Conservation (phyloP, 64 coral and sea anemone species). For the Anthopleura sola region DNA sequence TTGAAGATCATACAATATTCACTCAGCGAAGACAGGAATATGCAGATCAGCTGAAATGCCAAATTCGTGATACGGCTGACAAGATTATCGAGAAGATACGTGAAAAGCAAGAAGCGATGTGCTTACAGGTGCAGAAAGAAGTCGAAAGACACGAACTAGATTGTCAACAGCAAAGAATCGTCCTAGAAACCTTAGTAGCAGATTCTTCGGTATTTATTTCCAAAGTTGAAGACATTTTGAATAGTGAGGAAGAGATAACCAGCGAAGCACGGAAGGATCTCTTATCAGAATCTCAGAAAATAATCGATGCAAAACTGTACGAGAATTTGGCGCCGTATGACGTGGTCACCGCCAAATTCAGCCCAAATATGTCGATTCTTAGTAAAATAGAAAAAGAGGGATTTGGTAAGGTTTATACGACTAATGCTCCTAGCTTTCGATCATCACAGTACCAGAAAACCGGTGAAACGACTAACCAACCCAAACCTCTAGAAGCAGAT, state of each 20-base stretch:
- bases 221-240: conserved; percentile 47
- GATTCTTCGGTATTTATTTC: conserved; percentile 33
- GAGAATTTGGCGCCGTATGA: neutral
- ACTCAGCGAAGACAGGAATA: conserved; percentile 49
- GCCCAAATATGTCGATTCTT: neutral
- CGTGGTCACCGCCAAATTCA: conserved; percentile 10
- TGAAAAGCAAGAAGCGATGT: conserved; percentile 54
- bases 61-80: conserved; percentile 79
- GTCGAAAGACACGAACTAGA: conserved; percentile 45
- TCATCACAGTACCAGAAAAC: neutral
- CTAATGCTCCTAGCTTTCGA: conserved; percentile 24
- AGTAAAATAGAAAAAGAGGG: conserved; percentile 31
- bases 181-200: conserved; percentile 27
- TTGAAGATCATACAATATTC: conserved; percentile 53
- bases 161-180: conserved; percentile 40
- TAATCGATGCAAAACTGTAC: conserved; percentile 20
- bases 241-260: conserved; percentile 5
- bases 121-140: conserved; percentile 55
- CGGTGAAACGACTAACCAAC: conserved; percentile 3
- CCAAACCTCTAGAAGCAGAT: conserved; percentile 17
- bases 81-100: conserved; percentile 51
- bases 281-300: conserved; percentile 23
- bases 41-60: conserved; percentile 42
- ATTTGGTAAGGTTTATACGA: conserved; percentile 6
- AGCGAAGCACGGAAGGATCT: conserved; percentile 27